A percentile compares a stretch with the other conserved stretches of the same genome.
These are phyloP conservation scores for Hemichromis elongatus DNA, from an alignment of 2,113 vertebrate genomes.

Conservation along the genomic window DNA sequence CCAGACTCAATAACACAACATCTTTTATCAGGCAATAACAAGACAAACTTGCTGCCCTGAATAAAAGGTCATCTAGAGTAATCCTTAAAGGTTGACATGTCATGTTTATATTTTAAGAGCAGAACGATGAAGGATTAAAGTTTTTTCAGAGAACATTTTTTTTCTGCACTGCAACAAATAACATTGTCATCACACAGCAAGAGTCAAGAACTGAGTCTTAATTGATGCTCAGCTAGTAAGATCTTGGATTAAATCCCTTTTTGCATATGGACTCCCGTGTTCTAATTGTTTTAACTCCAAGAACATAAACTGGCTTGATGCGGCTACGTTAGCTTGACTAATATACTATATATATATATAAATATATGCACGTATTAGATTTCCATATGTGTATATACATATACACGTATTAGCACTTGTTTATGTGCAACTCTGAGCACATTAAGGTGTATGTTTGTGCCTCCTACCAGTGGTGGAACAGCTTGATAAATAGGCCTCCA, in stretches of 20 bases:
- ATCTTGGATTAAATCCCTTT: neutral
- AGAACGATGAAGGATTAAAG: neutral
- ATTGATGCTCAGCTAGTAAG: neutral
- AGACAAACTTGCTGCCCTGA: neutral
- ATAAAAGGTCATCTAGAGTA: neutral
- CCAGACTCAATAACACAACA: neutral
- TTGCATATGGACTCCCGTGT: neutral
- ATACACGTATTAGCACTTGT: neutral
- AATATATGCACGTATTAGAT: neutral
- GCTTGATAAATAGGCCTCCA: constrained; percentile 64
- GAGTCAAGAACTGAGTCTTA: neutral
- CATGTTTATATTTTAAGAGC: neutral
- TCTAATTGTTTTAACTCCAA: neutral
- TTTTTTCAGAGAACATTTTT: neutral
- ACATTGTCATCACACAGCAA: neutral
- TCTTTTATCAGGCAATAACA: neutral
- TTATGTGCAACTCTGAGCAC: constrained; percentile 4
- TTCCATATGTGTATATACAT: neutral
- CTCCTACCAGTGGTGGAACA: neutral
- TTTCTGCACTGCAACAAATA: neutral
- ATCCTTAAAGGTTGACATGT: neutral
- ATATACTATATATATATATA: neutral
- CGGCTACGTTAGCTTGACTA: neutral
- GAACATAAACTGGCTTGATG: neutral
- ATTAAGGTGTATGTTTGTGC: neutral